Base-by-base conservation (phyloP, 1,140 invertebrate genomes). In the Matsumurasca onukii region DNA sequence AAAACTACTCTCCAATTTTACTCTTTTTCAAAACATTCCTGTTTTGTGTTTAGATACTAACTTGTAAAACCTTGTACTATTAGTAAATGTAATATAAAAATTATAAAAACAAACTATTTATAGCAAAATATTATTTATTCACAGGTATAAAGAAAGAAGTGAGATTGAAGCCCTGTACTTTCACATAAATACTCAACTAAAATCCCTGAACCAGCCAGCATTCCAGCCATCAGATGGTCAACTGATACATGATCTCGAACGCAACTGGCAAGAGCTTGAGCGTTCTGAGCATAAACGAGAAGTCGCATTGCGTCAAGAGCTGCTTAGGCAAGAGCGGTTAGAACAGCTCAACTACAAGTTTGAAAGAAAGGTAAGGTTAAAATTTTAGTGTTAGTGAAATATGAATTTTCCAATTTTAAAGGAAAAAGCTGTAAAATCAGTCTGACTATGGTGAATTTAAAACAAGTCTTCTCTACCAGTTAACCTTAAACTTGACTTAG, bases 81-180 rank as follows among this genome's bases (percentile, higher is more conserved):
- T n/a, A n/a, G n/a, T n/a, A n/a, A n/a, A n/a, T n/a, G n/a, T n/a
- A n/a, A n/a, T n/a, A n/a, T n/a, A n/a, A n/a, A n/a, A n/a, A n/a
- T n/a, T n/a, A n/a, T n/a, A n/a, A n/a, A n/a, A n/a, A n/a, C n/a
- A n/a, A n/a, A n/a, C n/a, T n/a, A n/a, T n/a, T n/a, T n/a, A n/a
- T n/a, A n/a, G n/a, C n/a, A n/a, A n/a, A n/a, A n/a, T n/a, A n/a
- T n/a, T n/a, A n/a, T n/a, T n/a, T n/a, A 17, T 20, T 66, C 30
- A 2, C 74, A 92, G 91, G 78, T 99, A 98, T 78, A 95, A 92
- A 77, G 97, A 99, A 80, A 87, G 94, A 62, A 97, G 94, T 68
- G 96, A 98, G 82, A 94, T 99, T 72, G 98, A 99, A 82, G 97
- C 93, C 0, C 81, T 97, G 15, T 98, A 93, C 75, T 99, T 99